Evolutionary conservation across 2,797 vertebrate species (phyloP).

Genomic region (Centroberyx gerrardi): DNA sequence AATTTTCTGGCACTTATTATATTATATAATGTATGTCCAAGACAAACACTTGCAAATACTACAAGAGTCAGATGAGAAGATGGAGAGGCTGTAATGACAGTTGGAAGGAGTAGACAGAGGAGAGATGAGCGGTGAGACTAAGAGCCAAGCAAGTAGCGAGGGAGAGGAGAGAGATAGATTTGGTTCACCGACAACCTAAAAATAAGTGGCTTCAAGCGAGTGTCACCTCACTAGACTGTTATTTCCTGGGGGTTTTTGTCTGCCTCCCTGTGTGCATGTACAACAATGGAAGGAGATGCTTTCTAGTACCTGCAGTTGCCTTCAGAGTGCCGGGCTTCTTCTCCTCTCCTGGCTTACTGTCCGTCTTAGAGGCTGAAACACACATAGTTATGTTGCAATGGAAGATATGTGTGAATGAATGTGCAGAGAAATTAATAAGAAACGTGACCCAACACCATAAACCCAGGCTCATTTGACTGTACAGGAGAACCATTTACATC

Average conservation of each 20-base stretch:
- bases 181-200: neutral
- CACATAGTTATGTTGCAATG: neutral
- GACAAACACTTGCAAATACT: too few species aligned
- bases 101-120: neutral
- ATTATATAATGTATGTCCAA: too few species aligned
- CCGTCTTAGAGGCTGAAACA: slow-evolving; percentile 88
- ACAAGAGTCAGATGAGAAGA: neutral
- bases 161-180: neutral
- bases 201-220: too few species aligned
- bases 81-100: neutral
- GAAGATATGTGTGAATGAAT: too few species aligned
- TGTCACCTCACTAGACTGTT: too few species aligned
- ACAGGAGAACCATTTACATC: neutral
- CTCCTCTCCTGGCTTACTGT: slow-evolving; percentile 87
- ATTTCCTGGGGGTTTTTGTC: neutral
- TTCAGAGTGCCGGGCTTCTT: slow-evolving; percentile 88
- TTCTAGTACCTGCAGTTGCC: slow-evolving; percentile 87
- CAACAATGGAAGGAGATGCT: neutral
- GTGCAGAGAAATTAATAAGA: neutral
- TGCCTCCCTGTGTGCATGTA: neutral
- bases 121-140: too few species aligned
- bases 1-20: too few species aligned
- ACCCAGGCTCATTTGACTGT: neutral
- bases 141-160: neutral
- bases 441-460: neutral